Evolutionary conservation across 1,140 invertebrate species (phyloP), one percentile per base, ranked within the genome.

Genomic region (Pseudomyrmex pallidus): DNA sequence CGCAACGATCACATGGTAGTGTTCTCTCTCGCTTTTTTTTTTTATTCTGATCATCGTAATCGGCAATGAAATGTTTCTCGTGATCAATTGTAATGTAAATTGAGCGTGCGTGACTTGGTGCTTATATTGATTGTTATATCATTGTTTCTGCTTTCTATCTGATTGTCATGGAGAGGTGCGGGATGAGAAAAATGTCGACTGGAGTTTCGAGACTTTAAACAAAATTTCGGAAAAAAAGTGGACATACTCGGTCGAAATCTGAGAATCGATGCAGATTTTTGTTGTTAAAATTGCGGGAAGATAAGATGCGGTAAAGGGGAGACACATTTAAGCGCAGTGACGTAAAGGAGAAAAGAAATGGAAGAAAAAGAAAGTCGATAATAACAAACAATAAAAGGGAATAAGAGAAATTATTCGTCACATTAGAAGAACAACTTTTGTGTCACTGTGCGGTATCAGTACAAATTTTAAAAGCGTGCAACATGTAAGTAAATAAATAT

Each of bases 151-250:
- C 63, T 59, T 74, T 74, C 63, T 77, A 74, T 86, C 72, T 54
- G 54, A 80, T 70, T 20, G 80, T 86, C 68, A 67, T 63, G 73
- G 67, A 15, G 44, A 52, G 12, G 13, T 17, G 20, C 35, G 22
- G 9, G 56, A n/a, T 48, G 80, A 87, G 82, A 61, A 84, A 87
- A 87, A 64, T 87, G 22, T 87, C 66, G 73, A 80, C 67, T 35
- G 1, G 8, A 17, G 2, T 50, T 57, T 46, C 50, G 20, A 12
- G 1, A 22, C 35, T 20, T 25, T 3, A 0, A 13, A 63, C 25
- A 50, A 62, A 74, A 62, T 62, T 74, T 22, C 5, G 44, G 20
- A n/a, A 35, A 52, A 52, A 66, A 48, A 12, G 25, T 52, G 35
- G 1, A 35, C 5, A 64, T 59, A 10, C 22, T 35, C 22, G 50